Conservation (phyloP, 1,140 invertebrate species). For the Steinernema khuongi region DNA sequence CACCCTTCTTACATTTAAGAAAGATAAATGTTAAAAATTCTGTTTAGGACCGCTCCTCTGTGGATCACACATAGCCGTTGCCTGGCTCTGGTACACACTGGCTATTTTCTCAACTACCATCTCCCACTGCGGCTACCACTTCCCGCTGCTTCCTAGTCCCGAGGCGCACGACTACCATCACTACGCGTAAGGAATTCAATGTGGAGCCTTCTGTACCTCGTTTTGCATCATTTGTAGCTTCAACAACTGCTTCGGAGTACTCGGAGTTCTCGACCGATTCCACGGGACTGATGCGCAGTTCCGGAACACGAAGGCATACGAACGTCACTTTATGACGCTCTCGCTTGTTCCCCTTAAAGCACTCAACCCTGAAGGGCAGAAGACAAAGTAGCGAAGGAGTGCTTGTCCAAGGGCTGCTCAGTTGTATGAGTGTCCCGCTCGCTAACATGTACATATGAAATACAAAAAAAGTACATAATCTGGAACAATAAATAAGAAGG, state of each 20-base stretch:
- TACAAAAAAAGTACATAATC: too few relatives aligned
- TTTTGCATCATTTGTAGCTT: slow-evolving; percentile 68
- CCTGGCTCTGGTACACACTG: slow-evolving; percentile 76
- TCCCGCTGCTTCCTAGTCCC: slow-evolving; percentile 80
- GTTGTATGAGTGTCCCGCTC: too few relatives aligned
- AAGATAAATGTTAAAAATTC: background rate
- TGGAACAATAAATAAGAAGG: too few relatives aligned
- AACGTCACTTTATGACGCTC: slow-evolving; percentile 5
- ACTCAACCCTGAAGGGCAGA: background rate
- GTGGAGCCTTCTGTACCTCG: slow-evolving; percentile 13
- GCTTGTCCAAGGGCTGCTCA: too few relatives aligned
- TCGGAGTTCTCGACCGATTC: slow-evolving; percentile 75
- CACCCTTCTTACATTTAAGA: background rate
- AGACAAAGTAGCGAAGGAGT: too few relatives aligned
- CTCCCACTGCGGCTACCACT: slow-evolving; percentile 79
- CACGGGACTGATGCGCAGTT: slow-evolving; percentile 78
- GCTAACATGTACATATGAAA: too few relatives aligned
- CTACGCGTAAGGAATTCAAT: slow-evolving; percentile 67
- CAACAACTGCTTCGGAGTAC: slow-evolving; percentile 77
- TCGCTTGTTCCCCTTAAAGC: background rate
- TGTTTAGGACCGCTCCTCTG: slow-evolving; percentile 71
- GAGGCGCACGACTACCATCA: slow-evolving; percentile 87
- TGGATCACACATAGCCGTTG: slow-evolving; percentile 74
- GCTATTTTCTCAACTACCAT: slow-evolving; percentile 76
- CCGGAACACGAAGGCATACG: slow-evolving; percentile 59